Evolutionary conservation across 2,888 invertebrate species (phyloP).

Genomic region (Ommatoiulus sabulosus): DNA sequence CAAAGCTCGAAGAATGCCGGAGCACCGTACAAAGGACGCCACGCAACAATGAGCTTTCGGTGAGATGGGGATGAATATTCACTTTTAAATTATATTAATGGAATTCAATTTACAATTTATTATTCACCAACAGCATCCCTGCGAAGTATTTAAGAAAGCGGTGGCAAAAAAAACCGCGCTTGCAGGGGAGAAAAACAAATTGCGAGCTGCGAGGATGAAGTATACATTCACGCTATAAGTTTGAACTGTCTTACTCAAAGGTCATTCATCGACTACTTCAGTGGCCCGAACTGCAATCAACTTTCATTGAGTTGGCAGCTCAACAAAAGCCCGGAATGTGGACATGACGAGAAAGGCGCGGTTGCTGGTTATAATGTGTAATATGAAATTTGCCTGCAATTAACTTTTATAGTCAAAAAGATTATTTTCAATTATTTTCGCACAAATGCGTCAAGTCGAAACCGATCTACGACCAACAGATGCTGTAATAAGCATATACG

Average conservation of each 20-base stretch:
- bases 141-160: background rate
- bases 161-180: background rate
- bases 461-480: background rate
- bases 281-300: slow-evolving; percentile 3
- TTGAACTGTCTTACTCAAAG: background rate
- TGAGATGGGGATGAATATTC: slow-evolving; percentile 38
- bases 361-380: background rate
- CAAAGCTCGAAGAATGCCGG: background rate
- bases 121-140: slow-evolving; percentile 30
- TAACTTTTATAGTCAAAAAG: no score
- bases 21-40: background rate
- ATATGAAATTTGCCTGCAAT: no score
- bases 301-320: background rate
- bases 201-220: background rate
- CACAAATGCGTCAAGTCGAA: no score
- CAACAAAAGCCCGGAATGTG: slow-evolving; percentile 7
- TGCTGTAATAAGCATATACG: background rate
- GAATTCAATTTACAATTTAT: slow-evolving; percentile 35
- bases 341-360: background rate
- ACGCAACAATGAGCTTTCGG: background rate
- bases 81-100: slow-evolving; percentile 44
- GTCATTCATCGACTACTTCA: background rate
- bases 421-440: no score
- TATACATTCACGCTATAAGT: background rate
- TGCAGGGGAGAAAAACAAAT: background rate